Base-by-base conservation (phyloP, 2,797 vertebrate genomes). In the Heteromormyrus szaboi region DNA sequence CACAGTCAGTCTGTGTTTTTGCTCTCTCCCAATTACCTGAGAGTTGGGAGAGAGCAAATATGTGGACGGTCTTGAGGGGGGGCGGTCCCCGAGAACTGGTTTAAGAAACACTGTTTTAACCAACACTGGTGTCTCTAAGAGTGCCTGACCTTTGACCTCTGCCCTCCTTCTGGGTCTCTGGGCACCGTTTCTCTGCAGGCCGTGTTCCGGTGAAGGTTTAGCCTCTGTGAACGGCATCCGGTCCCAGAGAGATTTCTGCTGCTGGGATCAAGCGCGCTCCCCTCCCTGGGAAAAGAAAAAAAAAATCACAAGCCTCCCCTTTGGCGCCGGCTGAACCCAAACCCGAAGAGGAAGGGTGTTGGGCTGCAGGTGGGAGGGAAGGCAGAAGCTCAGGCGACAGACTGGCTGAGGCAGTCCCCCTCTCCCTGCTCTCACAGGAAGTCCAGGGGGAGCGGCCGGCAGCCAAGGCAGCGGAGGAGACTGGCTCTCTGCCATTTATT, bases 281-380 rank as follows among this genome's bases (percentile, higher is more conserved):
- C 37, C n/a, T 50, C 44, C 41, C n/a, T 50, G 41, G 41, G 79
- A 83, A 83, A 76, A 76, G 12, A 19, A 17, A 19, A 41, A 37
- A 68, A 68, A 68, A 33, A 68, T 44, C 33, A 41, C 6, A 3
- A n/a, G 14, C 37, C 41, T 81, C 17, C 19, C 76, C 1, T 2
- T 83, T 3, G n/a, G 79, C 9, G 44, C n/a, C 17, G 37, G 86
- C 17, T 53, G 14, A 54, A 65, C 33, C 33, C 85, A 51, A 37
- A 62, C 25, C 53, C 33, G 4, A 33, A 62, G 56, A 59, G 86
- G 86, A 87, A 87, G 53, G 53, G 86, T 87, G 86, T 59, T 22
- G 46, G 86, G 56, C 29, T 29, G 17, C 33, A 41, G 51, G 51
- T 89, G 89, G 89, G 85, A 48, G 85, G 72, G 51, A n/a, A 41